Base-by-base conservation (phyloP, 1,140 invertebrate species). In the Solen grandis region DNA sequence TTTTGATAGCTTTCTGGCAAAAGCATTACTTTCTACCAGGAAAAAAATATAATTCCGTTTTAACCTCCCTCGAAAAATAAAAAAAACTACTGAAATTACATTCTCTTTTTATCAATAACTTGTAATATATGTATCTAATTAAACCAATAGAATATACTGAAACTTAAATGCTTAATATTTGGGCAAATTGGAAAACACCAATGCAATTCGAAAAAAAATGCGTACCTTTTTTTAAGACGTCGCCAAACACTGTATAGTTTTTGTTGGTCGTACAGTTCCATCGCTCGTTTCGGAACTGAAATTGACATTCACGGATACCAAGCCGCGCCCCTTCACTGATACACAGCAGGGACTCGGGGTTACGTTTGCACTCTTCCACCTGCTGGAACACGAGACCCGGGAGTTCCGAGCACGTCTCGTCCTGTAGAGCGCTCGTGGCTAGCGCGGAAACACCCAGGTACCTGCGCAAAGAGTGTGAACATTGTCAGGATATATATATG, bases 201-300 rank as follows among this genome's bases (percentile, higher is more conserved):
- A n/a, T n/a, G n/a, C n/a, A n/a, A n/a, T n/a, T n/a, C n/a, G n/a
- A n/a, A n/a, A n/a, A n/a, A 46, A 72, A 63, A 19, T n/a, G 54
- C 81, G 55, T 91, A 97, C 97, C 96, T 87, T 96, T 95, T 87
- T 95, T 94, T 22, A 96, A 94, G 60, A 97, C 93, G 22, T 96
- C 96, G 35, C 97, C 97, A 88, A 98, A 97, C 0, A 98, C 87
- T 14, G 85, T 85, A 35, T 89, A 73, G 52, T 86, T 88, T 27
- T 68, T 55, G 50, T 78, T 52, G 1, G 86, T 88, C 19, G 88
- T 88, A 79, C 92, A 92, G 75, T 92, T 92, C 92, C 92, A 92
- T 10, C 90, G 84, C 74, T 91, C 89, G 66, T 85, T 85, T 75
- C 85, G 77, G 72, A 92, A 92, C 81, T 92, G 91, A 46, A 83